Conservation (phyloP, 2,797 vertebrate genomes). For the Sebastes jordani region DNA sequence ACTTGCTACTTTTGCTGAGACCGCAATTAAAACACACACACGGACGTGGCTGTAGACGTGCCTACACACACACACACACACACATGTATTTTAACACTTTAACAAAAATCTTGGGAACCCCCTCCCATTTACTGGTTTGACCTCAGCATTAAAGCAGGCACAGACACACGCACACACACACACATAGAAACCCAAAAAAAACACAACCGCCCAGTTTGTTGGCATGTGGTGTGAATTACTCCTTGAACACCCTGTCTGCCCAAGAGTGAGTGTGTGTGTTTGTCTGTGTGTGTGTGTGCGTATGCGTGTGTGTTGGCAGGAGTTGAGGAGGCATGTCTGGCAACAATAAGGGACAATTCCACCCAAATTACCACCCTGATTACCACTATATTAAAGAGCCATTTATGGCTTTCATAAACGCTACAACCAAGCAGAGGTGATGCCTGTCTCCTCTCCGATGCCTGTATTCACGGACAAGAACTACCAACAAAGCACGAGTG, state of each 20-base stretch:
- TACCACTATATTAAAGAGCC: constrained; percentile 84
- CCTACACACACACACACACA: constrained; percentile 25
- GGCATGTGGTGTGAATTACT: constrained; percentile 86
- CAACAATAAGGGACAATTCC: constrained; percentile 86
- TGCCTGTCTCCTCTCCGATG: constrained; percentile 77
- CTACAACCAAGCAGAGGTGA: constrained; percentile 77
- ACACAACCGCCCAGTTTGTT: constrained; percentile 79
- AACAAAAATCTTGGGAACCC: constrained; percentile 67
- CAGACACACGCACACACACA: constrained; percentile 47
- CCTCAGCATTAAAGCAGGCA: constrained; percentile 75
- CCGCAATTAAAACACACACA: constrained; percentile 78
- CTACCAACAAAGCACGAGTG: neutral
- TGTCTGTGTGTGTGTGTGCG: constrained; percentile 39
- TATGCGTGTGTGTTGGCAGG: constrained; percentile 73
- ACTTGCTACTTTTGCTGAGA: constrained; percentile 84
- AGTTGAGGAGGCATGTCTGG: constrained; percentile 79
- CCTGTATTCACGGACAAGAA: constrained; percentile 42
- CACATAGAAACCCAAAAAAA: constrained; percentile 48
- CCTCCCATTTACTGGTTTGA: constrained; percentile 77
- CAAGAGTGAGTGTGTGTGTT: constrained; percentile 53
- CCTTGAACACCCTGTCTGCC: constrained; percentile 77
- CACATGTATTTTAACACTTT: constrained; percentile 62
- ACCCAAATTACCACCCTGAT: constrained; percentile 84
- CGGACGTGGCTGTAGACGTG: constrained; percentile 37
- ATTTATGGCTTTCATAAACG: constrained; percentile 85